Evolutionary conservation across 2,113 vertebrate species (phyloP).

Genomic region (Heterotis niloticus): DNA sequence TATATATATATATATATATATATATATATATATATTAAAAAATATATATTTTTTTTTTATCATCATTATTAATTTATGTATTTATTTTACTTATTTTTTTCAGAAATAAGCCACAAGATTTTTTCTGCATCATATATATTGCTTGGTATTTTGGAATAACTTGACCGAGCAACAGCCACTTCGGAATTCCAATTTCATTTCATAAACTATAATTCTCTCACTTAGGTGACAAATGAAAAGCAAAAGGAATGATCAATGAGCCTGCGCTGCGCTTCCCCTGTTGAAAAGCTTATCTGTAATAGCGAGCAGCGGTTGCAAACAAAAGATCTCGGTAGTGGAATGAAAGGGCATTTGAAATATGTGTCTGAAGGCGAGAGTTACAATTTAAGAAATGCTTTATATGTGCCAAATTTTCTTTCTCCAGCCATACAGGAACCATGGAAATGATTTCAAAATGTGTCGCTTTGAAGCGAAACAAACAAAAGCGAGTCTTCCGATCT

Average conservation of each 20-base stretch:
- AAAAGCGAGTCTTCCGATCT: background rate
- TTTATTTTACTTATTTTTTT: no score
- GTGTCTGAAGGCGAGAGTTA: background rate
- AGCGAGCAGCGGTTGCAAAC: background rate
- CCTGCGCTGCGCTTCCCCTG: background rate
- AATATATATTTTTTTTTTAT: no score
- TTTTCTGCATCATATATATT: no score
- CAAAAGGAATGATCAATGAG: background rate
- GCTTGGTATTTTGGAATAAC: no score
- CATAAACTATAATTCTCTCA: background rate
- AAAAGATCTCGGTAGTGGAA: background rate
- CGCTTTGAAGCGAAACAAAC: background rate
- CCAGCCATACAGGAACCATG: background rate
- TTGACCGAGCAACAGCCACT: background rate
- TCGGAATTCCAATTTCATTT: background rate
- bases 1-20: no score
- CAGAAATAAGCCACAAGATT: no score
- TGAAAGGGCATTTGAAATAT: background rate
- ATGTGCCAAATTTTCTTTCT: background rate
- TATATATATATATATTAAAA: no score
- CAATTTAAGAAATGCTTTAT: background rate
- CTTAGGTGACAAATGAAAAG: background rate
- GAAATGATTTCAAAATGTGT: background rate
- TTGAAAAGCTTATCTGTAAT: background rate
- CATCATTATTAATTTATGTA: no score